Conservation (phyloP, 2,888 invertebrate species). For the Caenorhabditis sp. region DNA sequence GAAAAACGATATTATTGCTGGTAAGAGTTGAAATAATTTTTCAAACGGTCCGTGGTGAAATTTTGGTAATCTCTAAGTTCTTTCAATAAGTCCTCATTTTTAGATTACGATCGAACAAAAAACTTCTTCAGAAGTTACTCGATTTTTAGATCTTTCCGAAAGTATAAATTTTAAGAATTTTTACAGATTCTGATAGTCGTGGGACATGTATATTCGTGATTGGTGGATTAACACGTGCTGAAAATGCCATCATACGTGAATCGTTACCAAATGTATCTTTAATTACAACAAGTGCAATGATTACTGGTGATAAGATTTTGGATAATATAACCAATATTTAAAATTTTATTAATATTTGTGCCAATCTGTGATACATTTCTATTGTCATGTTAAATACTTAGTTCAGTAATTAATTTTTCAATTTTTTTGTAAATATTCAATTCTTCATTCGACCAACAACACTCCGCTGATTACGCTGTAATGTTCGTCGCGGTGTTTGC, state of each 20-base stretch:
- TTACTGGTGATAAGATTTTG: conserved; percentile 46
- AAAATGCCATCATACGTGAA: conserved; percentile 73
- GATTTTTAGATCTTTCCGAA: too few species aligned
- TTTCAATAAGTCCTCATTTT: too few species aligned
- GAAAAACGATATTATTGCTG: background rate
- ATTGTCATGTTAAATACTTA: too few species aligned
- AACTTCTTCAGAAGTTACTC: too few species aligned
- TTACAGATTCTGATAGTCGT: conserved; percentile 30
- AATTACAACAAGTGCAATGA: conserved; percentile 43
- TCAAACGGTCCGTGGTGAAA: too few species aligned
- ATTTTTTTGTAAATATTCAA: too few species aligned
- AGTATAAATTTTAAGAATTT: too few species aligned
- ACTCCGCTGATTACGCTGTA: background rate
- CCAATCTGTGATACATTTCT: background rate
- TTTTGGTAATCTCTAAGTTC: too few species aligned
- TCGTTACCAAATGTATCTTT: conserved; percentile 42
- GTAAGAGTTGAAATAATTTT: background rate
- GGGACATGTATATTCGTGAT: conserved; percentile 82
- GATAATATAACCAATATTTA: conserved; percentile 50
- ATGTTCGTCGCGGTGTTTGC: conserved; percentile 30
- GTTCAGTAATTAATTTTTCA: too few species aligned
- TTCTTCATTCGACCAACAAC: background rate
- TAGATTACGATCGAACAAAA: too few species aligned
- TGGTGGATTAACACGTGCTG: conserved; percentile 95
- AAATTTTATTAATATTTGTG: background rate